Percentiles rank a stretch among this genome's conserved stretches.
phyloP scores from a whole-genome alignment of 2,797 vertebrate species.

The Onychomys torridus region DNA sequence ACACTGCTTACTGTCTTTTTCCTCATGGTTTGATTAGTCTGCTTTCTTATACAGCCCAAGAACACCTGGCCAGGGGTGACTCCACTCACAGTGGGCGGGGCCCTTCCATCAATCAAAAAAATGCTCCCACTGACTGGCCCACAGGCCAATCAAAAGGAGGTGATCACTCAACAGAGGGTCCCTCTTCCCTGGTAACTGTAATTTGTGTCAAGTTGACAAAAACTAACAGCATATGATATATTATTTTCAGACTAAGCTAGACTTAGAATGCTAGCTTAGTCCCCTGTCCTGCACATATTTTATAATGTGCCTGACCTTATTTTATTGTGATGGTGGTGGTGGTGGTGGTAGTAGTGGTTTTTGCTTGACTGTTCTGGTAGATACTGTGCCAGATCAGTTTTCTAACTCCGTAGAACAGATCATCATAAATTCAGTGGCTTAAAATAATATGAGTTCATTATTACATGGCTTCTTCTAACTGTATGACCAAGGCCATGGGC shows the following conservation, averaged over 20 bases:
- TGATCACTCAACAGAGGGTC: not conserved
- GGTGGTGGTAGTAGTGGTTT: no score
- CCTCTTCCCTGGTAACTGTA: not conserved
- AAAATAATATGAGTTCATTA: not conserved
- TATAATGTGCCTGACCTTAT: not conserved
- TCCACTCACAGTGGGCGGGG: not conserved
- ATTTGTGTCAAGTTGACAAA: not conserved
- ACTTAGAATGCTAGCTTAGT: not conserved
- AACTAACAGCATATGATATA: not conserved
- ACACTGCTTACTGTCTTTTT: not conserved
- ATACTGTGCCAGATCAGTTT: not conserved
- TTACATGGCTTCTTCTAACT: not conserved
- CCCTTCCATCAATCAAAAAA: not conserved
- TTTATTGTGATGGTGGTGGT: no score
- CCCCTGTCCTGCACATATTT: not conserved
- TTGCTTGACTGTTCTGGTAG: not conserved
- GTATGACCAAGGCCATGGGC: not conserved
- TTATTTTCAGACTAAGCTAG: conserved; percentile 8
- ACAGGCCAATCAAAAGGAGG: not conserved
- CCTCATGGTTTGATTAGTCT: not conserved
- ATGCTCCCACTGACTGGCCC: not conserved
- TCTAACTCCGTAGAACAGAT: not conserved
- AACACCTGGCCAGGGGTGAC: not conserved
- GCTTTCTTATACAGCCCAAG: not conserved
- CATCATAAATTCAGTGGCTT: not conserved